phyloP scores from a whole-genome alignment of 2,888 invertebrate genomes.

The Thera britannica region DNA sequence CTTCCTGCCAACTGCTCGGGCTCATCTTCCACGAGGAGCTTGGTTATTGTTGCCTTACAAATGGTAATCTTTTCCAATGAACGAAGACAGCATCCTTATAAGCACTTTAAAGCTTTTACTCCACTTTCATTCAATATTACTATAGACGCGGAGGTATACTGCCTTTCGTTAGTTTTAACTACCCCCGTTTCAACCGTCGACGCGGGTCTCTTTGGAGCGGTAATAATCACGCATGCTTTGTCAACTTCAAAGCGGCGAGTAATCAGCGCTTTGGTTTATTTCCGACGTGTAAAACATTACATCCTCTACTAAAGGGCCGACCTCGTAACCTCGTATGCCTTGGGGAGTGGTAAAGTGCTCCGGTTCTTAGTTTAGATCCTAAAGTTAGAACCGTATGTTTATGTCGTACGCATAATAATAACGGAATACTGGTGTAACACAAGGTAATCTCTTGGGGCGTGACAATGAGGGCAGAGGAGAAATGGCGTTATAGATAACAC shows the following conservation, averaged over 20 bases:
- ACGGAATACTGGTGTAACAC: slow-evolving; percentile 22
- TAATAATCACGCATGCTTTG: slow-evolving; percentile 47
- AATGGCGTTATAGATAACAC: slow-evolving; percentile 21
- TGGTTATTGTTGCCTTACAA: slow-evolving; percentile 35
- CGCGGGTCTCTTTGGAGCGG: slow-evolving; percentile 22
- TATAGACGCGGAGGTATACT: slow-evolving; percentile 1
- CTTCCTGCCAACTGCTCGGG: slow-evolving; percentile 41
- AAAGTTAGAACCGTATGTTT: slow-evolving; percentile 20
- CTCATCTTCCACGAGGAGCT: slow-evolving; percentile 37
- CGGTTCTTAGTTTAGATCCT: slow-evolving; percentile 32
- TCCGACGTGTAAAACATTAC: slow-evolving; percentile 46
- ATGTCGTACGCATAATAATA: slow-evolving; percentile 20
- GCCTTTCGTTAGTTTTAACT: slow-evolving; percentile 21
- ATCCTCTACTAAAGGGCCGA: slow-evolving; percentile 44
- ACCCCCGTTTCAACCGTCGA: slow-evolving; percentile 19
- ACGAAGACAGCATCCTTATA: slow-evolving; percentile 10
- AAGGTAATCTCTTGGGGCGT: slow-evolving; percentile 15
- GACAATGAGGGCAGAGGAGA: slow-evolving; percentile 15
- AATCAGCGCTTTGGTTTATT: slow-evolving; percentile 51
- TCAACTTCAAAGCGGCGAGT: slow-evolving; percentile 52
- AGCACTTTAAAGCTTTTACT: not conserved
- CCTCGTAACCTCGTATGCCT: slow-evolving; percentile 43
- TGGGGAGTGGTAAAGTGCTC: slow-evolving; percentile 47
- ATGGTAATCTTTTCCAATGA: slow-evolving; percentile 29
- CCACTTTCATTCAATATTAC: not conserved